These are phyloP conservation scores for Apteryx mantelli DNA, from an alignment of 2,113 vertebrate genomes.

Conservation along the genomic window DNA sequence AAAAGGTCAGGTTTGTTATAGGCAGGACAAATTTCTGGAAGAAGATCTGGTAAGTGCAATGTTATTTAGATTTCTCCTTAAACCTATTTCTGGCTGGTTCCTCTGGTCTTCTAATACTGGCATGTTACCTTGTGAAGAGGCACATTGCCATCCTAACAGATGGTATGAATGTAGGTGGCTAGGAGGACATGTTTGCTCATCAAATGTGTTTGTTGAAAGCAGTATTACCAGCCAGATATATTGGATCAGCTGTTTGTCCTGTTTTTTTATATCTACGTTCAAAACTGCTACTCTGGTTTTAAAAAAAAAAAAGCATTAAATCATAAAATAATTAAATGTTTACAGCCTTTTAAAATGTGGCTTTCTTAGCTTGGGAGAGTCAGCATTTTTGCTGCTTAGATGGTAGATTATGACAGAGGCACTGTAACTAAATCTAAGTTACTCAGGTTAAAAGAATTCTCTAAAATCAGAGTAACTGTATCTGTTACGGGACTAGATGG, in stretches of 20 bases:
- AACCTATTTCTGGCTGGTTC: neutral
- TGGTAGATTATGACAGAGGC: neutral
- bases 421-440: neutral
- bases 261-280: neutral
- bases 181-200: conserved; percentile 67
- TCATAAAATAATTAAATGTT: conserved; percentile 15
- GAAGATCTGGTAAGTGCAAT: neutral
- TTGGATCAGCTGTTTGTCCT: neutral
- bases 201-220: conserved; percentile 54
- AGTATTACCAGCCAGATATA: conserved; percentile 32
- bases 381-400: neutral
- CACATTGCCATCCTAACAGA: conserved; percentile 67
- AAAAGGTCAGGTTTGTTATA: neutral
- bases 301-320: neutral
- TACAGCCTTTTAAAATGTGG: neutral
- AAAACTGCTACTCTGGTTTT: conserved; percentile 22
- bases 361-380: neutral
- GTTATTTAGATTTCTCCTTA: conserved; percentile 5
- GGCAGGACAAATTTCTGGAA: neutral
- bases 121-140: conserved; percentile 17
- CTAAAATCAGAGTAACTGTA: neutral
- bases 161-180: conserved; percentile 67
- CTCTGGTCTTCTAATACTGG: conserved; percentile 52
- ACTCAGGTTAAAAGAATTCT: neutral
- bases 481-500: neutral